Evolutionary conservation across 2,888 invertebrate species (phyloP), one percentile per base, ranked within the genome.

Genomic region (Acrocera orbiculus): DNA sequence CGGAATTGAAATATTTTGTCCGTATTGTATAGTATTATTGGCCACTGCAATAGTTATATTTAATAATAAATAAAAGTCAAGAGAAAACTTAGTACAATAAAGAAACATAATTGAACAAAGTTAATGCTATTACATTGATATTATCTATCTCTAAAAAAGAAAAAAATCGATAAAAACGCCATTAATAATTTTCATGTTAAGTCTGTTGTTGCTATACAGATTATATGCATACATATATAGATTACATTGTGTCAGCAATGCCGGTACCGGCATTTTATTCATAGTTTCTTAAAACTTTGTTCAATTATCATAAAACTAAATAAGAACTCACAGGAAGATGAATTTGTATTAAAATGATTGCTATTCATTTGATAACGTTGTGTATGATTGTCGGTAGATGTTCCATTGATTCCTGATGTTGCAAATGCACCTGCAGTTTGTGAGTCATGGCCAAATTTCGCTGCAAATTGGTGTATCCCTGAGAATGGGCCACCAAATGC

Each of bases 301-400:
- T n/a, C n/a, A n/a, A n/a, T n/a, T n/a, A n/a, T n/a, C n/a, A n/a
- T n/a, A n/a, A n/a, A n/a, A n/a, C n/a, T n/a, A n/a, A n/a, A n/a
- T n/a, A n/a, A n/a, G n/a, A 36, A 25, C 37, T 34, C 24, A 37
- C 37, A 34, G 29, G 34, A 32, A 16, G 32, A 20, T 39, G 52
- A 50, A 52, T 58, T 59, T 47, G 58, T 60, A 47, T 59, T 57
- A 45, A 60, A 60, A 46, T 60, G 59, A 51, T 60, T 60, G 45
- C 58, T 58, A 49, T 59, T 59, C 42, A 58, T 56, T 44, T 60
- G 60, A 51, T 60, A 60, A 40, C 60, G 56, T 42, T 59, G 58
- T 42, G 54, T 49, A 53, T 60, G 60, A 51, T 59, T 56, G 41
- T 54, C 54, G 42, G 51, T 41, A 38, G 43, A 45, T 40, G 54